These are phyloP conservation scores for Melanotaenia maccullochi DNA, from an alignment of 2,797 vertebrate species.

Conservation along the genomic window DNA sequence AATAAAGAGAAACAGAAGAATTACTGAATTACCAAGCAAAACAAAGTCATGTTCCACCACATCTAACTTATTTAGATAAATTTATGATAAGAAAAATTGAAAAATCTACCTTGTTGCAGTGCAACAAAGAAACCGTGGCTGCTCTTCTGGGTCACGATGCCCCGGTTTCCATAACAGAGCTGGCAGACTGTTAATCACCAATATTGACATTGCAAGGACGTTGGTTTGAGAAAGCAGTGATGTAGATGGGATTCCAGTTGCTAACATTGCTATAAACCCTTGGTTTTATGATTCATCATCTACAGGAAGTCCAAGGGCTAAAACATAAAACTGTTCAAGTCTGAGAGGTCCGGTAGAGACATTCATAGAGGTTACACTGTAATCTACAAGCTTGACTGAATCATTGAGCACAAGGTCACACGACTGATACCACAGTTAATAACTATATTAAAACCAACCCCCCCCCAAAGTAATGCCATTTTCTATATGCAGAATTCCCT, in stretches of 20 bases:
- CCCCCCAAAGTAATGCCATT: constrained; percentile 20
- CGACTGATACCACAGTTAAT: constrained; percentile 55
- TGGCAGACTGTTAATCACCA: constrained; percentile 47
- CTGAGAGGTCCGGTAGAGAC: constrained; percentile 56
- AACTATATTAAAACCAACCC: constrained; percentile 60
- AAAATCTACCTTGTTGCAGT: constrained; percentile 11
- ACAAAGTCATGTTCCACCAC: constrained; percentile 33
- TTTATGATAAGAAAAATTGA: constrained; percentile 31
- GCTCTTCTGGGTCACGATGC: constrained; percentile 8
- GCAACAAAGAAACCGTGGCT: constrained; percentile 20
- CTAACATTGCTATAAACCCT: constrained; percentile 76
- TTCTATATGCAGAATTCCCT: constrained; percentile 12
- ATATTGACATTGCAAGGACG: constrained; percentile 75
- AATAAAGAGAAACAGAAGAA: constrained; percentile 19
- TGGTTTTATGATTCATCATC: constrained; percentile 80
- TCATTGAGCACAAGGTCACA: constrained; percentile 66
- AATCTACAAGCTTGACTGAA: constrained; percentile 70
- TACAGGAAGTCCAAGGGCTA: constrained; percentile 75
- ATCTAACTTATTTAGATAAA: constrained; percentile 18
- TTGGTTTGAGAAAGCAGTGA: constrained; percentile 60
- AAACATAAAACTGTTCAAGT: constrained; percentile 78
- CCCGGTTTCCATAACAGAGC: constrained; percentile 26
- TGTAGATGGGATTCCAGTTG: constrained; percentile 71
- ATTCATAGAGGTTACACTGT: constrained; percentile 57
- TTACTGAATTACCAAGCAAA: constrained; percentile 22